phyloP scores from a whole-genome alignment of 2,113 vertebrate genomes.

The Pelmatolapia mariae region DNA sequence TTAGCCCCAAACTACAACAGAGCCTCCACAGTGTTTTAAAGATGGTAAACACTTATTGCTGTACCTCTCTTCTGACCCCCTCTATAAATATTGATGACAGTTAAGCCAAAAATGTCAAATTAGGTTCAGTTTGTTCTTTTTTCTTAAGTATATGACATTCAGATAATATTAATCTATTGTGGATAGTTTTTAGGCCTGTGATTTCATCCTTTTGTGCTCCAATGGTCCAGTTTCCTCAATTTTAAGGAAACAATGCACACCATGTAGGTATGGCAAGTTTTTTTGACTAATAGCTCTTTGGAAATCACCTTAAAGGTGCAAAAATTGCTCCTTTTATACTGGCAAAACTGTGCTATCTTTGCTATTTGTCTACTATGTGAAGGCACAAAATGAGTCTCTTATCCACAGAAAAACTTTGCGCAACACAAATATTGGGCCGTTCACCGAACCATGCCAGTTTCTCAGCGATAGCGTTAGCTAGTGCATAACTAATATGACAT shows the following conservation, averaged over 20 bases:
- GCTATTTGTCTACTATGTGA: fast-evolving
- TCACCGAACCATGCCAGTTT: not conserved
- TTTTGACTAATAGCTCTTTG: not conserved
- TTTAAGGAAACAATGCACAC: not conserved
- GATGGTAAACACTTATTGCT: not conserved
- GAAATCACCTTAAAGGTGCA: not conserved
- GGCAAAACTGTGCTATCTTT: not conserved
- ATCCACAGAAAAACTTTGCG: not conserved
- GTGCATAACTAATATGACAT: not conserved
- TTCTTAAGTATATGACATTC: not conserved
- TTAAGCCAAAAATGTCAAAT: not conserved
- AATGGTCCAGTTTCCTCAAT: not conserved
- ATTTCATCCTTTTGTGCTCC: not conserved
- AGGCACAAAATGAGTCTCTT: not conserved
- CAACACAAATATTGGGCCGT: not conserved
- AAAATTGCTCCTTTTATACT: not conserved
- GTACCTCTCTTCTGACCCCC: not conserved
- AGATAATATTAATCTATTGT: not conserved
- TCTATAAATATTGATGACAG: not conserved
- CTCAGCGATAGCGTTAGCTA: not conserved
- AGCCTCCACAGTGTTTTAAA: fast-evolving
- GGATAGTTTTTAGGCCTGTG: not conserved
- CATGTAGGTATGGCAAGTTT: not conserved
- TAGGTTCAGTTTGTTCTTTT: not conserved
- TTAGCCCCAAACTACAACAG: not conserved